Conservation (phyloP, 2,888 invertebrate genomes). For the Drosophila kuntzei region DNA sequence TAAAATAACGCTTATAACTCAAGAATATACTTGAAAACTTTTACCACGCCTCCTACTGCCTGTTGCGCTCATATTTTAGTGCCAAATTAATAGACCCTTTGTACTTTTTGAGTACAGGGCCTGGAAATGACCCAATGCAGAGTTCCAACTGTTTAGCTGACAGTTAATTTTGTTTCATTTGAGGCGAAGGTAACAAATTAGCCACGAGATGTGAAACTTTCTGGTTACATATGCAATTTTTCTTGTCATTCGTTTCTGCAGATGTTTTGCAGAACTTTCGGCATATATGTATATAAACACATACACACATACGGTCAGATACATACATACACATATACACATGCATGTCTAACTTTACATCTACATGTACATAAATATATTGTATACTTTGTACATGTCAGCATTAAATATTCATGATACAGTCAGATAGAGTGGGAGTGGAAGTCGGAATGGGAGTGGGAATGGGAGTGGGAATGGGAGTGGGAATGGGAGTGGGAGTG, state of each 20-base stretch:
- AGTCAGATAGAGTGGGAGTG: constrained; percentile 28
- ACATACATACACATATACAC: not conserved
- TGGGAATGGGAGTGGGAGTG: not conserved
- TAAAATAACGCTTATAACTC: no score
- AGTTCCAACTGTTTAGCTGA: constrained; percentile 2
- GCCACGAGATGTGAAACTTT: constrained; percentile 49
- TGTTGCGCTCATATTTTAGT: not conserved
- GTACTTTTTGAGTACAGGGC: not conserved
- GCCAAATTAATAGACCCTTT: not conserved
- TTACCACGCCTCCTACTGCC: not conserved
- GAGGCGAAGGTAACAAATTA: constrained; percentile 31
- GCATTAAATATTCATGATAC: constrained; percentile 78
- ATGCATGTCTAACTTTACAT: constrained; percentile 37
- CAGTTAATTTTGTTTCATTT: constrained; percentile 19
- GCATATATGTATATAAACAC: constrained; percentile 45
- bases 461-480: not conserved
- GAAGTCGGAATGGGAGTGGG: constrained; percentile 3
- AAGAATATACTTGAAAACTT: no score
- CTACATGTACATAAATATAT: constrained; percentile 47
- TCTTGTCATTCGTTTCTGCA: constrained; percentile 64
- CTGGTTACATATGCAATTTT: constrained; percentile 66
- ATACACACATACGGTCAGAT: constrained; percentile 1
- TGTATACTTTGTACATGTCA: constrained; percentile 78
- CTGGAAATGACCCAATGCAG: not conserved
- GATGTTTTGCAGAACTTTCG: constrained; percentile 60